Evolutionary conservation across 2,797 vertebrate species (phyloP), one percentile per base, ranked within the genome.

Genomic region (Heteromormyrus szaboi): DNA sequence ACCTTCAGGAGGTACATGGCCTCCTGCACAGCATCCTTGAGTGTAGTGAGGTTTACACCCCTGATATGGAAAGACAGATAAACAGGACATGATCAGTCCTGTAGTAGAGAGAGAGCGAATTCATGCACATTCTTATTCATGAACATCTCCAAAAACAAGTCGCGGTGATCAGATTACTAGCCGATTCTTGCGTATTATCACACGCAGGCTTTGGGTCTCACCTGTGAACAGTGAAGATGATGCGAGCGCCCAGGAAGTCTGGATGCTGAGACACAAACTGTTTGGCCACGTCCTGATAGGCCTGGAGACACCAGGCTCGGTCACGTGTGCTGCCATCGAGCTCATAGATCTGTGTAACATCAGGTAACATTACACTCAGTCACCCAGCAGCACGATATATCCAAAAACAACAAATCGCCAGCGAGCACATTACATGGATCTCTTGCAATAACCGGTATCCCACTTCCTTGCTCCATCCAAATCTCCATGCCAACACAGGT

Each of bases 211-310:
- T 14, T 62, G 25, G 14, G 37, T 37, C 46, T 65, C 92, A 99
- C 98, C 98, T 97, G 94, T 96, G 93, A 0, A 93, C 95, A 0
- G 97, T 92, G 89, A 97, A 93, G 54, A 99, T 98, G 89, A 99
- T 85, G 51, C 96, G 97, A 88, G 94, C 92, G 79, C 98, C 98
- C 0, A 97, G 90, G 79, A 99, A 99, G 88, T 97, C 97, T 0
- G 97, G 95, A 91, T 98, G 95, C 86, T 94, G 92, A 41, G 90
- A 91, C 7, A 51, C 90, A 81, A 99, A 99, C 79, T 91, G 92
- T 85, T 90, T 91, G n/a, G 93, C 93, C 37, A 97, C 95, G 2
- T 98, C 96, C 89, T 14, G 92, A 90, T 98, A 98, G 0, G 92
- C 91, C 88, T 93, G 95, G 89, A 98, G 87, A 0, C 93, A 93